Percentiles rank a stretch among this genome's conserved stretches.
phyloP scores from a whole-genome alignment of 2,888 invertebrate species.

The Dynastes maya region DNA sequence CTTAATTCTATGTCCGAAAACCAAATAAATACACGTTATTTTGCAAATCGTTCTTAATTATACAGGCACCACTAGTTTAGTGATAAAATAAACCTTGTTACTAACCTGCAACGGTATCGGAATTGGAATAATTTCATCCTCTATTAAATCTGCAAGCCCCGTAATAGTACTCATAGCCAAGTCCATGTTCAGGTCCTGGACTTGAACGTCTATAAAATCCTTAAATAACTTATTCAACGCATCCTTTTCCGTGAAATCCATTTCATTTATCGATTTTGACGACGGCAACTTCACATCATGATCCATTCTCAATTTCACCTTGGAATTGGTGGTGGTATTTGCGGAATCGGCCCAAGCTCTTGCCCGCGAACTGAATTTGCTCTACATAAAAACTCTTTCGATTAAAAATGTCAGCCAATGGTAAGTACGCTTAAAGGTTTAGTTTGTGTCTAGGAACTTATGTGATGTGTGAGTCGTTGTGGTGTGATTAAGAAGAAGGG shows the following conservation, averaged over 20 bases:
- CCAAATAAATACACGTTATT: no score
- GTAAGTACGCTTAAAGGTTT: slow-evolving; percentile 6
- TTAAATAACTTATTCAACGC: slow-evolving; percentile 70
- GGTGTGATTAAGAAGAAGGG: slow-evolving; percentile 19
- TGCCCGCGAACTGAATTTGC: slow-evolving; percentile 86
- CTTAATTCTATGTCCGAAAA: no score
- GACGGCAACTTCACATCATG: slow-evolving; percentile 73
- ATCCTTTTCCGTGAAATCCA: slow-evolving; percentile 70
- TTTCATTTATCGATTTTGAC: slow-evolving; percentile 61
- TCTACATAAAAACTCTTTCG: slow-evolving; percentile 70
- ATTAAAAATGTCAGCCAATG: slow-evolving; percentile 16
- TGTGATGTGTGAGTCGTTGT: slow-evolving; percentile 29
- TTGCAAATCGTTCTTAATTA: no score
- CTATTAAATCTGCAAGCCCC: slow-evolving; percentile 86
- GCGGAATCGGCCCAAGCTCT: slow-evolving; percentile 85
- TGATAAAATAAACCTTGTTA: neutral
- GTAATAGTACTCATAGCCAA: slow-evolving; percentile 88
- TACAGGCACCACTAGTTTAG: no score
- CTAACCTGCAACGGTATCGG: slow-evolving; percentile 87
- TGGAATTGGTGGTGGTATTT: slow-evolving; percentile 71
- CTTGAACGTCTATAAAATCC: slow-evolving; percentile 77
- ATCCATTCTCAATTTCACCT: slow-evolving; percentile 77
- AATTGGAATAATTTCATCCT: slow-evolving; percentile 87
- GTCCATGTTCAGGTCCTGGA: slow-evolving; percentile 78
- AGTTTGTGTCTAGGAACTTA: slow-evolving; percentile 28